Conservation (phyloP, 2,888 invertebrate genomes). For the Helobdella robusta region DNA sequence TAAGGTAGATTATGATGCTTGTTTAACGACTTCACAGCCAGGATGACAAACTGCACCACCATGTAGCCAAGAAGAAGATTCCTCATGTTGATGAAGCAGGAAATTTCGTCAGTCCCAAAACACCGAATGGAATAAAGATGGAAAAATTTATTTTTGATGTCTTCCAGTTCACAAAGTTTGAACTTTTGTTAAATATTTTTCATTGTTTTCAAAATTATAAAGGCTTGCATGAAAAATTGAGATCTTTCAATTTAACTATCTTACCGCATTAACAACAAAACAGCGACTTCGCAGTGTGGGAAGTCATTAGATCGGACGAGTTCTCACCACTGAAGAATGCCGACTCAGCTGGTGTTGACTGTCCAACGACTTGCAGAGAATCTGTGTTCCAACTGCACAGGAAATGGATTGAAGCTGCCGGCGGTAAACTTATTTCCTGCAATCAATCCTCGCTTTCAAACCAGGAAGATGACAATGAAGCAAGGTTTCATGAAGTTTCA, state of each 20-base stretch:
- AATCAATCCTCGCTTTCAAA: too few species aligned
- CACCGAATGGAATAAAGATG: slow-evolving; percentile 91
- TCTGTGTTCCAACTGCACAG: slow-evolving; percentile 56
- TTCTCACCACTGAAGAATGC: slow-evolving; percentile 95
- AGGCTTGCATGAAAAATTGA: too few species aligned
- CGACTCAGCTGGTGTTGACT: slow-evolving; percentile 76
- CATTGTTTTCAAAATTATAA: not conserved
- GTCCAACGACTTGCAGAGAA: slow-evolving; percentile 72
- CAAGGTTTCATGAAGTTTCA: too few species aligned
- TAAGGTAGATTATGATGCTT: too few species aligned
- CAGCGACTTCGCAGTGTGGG: slow-evolving; percentile 32
- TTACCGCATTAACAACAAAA: too few species aligned
- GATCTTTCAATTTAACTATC: too few species aligned
- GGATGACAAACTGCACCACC: slow-evolving; percentile 71
- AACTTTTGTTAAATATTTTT: slow-evolving; percentile 38
- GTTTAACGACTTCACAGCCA: slow-evolving; percentile 9
- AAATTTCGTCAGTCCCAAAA: slow-evolving; percentile 59
- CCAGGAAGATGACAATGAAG: too few species aligned
- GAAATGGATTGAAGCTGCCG: slow-evolving; percentile 69
- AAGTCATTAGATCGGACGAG: slow-evolving; percentile 78
- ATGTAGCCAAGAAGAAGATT: slow-evolving; percentile 95
- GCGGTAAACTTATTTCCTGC: slow-evolving; percentile 65
- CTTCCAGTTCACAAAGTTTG: slow-evolving; percentile 80
- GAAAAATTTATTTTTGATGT: slow-evolving; percentile 99
- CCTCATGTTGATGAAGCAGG: slow-evolving; percentile 69